These are phyloP conservation scores for Noctilio leporinus DNA, from an alignment of 2,113 vertebrate species.

Conservation along the genomic window DNA sequence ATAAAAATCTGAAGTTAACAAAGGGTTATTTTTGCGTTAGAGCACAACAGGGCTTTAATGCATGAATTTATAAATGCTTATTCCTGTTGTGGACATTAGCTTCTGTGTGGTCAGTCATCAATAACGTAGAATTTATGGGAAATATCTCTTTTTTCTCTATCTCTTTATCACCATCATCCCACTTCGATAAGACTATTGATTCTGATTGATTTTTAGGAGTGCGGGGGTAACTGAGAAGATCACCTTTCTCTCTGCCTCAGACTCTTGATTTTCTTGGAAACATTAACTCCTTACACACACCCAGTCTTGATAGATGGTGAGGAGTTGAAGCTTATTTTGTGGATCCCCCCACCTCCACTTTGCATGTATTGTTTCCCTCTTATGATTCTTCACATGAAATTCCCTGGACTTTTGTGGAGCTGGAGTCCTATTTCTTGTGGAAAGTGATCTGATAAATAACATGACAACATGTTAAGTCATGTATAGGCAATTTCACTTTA, in stretches of 20 bases:
- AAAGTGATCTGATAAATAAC: background rate
- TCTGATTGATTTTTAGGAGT: constrained; percentile 51
- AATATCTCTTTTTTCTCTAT: constrained; percentile 45
- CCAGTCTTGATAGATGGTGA: background rate
- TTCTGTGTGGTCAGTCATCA: constrained; percentile 14
- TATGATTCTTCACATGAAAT: background rate
- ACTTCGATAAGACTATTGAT: constrained; percentile 22
- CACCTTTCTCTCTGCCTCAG: constrained; percentile 3
- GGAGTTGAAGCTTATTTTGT: background rate
- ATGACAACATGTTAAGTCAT: background rate
- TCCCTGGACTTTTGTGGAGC: background rate
- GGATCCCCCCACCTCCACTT: background rate
- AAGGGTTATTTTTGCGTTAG: constrained; percentile 12
- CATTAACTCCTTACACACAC: background rate
- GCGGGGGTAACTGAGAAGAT: constrained; percentile 3
- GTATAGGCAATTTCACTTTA: background rate
- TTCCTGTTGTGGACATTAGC: constrained; percentile 38
- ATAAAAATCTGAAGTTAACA: constrained; percentile 14
- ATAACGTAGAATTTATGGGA: constrained; percentile 49
- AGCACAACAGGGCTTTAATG: constrained; percentile 10
- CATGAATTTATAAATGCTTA: constrained; percentile 14
- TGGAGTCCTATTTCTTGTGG: background rate
- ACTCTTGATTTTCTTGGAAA: constrained; percentile 34
- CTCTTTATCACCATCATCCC: constrained; percentile 23
- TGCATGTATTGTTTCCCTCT: background rate